Evolutionary conservation across 2,113 vertebrate species (phyloP).

Genomic region (Ciconia stormi): DNA sequence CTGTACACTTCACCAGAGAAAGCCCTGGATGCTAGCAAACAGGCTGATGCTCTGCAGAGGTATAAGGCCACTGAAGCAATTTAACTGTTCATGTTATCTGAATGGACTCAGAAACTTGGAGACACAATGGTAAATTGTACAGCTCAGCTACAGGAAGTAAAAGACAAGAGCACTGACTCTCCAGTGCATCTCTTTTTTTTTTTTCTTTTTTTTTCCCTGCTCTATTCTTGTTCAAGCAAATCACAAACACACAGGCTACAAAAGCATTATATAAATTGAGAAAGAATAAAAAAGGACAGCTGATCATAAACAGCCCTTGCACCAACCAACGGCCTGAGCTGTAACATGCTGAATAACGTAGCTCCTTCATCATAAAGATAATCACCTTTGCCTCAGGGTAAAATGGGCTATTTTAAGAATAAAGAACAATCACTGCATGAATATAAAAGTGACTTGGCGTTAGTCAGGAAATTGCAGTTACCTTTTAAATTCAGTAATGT

Average conservation of each 20-base stretch:
- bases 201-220: fast-evolving
- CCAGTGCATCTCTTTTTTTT: neutral
- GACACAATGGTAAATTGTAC: neutral
- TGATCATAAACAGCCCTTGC: neutral
- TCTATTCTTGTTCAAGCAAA: neutral
- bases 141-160: neutral
- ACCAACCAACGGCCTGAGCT: neutral
- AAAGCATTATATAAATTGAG: neutral
- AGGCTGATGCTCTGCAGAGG: neutral
- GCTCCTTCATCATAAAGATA: neutral
- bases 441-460: slow-evolving; percentile 22
- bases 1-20: neutral
- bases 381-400: neutral
- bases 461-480: slow-evolving; percentile 51
- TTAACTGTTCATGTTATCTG: neutral
- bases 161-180: neutral
- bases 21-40: neutral
- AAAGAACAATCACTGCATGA: slow-evolving; percentile 33
- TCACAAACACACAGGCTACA: neutral
- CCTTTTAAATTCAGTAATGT: slow-evolving; percentile 32
- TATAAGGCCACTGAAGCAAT: neutral
- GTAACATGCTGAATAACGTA: neutral
- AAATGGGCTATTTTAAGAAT: slow-evolving; percentile 11
- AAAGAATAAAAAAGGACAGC: neutral
- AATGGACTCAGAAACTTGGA: neutral